Percentiles rank a stretch among this genome's conserved stretches.
Evolutionary conservation across 1,140 invertebrate species (phyloP).

Genomic region (Cydia fagiglandana): DNA sequence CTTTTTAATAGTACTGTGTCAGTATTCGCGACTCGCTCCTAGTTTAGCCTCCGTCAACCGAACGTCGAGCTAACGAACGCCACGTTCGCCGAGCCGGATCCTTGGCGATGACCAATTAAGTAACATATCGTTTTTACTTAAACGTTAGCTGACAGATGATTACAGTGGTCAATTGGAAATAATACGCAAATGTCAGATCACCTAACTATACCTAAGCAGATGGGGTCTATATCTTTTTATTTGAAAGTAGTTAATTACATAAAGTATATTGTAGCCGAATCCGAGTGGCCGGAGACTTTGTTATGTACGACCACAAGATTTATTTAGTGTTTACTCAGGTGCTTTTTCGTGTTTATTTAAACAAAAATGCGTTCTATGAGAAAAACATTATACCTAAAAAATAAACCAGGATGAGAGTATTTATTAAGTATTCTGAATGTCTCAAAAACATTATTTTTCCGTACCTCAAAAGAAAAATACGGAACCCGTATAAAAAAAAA

Average conservation of each 20-base stretch:
- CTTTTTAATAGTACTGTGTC: not conserved
- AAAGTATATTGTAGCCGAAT: no score
- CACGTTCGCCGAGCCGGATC: conserved; percentile 45
- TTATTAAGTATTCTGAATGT: no score
- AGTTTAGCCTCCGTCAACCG: conserved; percentile 45
- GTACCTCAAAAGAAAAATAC: no score
- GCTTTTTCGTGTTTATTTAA: not conserved
- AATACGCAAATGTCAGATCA: conserved; percentile 18
- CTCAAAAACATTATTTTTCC: no score
- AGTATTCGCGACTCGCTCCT: conserved; percentile 38
- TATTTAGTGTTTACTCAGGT: conserved; percentile 2
- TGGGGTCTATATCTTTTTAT: not conserved
- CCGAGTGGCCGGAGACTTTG: not conserved
- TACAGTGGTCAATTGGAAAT: conserved; percentile 19
- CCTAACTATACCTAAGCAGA: not conserved
- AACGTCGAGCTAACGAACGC: conserved; percentile 50
- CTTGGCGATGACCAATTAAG: conserved; percentile 37
- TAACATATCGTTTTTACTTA: conserved; percentile 32
- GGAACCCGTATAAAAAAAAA: no score
- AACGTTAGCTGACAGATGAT: conserved; percentile 17
- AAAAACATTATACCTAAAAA: not conserved
- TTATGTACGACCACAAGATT: not conserved
- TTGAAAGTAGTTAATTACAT: not conserved
- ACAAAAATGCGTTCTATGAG: not conserved
- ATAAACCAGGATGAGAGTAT: no score